Base-by-base conservation (phyloP, 2,888 invertebrate genomes). In the Ctena decussata region DNA sequence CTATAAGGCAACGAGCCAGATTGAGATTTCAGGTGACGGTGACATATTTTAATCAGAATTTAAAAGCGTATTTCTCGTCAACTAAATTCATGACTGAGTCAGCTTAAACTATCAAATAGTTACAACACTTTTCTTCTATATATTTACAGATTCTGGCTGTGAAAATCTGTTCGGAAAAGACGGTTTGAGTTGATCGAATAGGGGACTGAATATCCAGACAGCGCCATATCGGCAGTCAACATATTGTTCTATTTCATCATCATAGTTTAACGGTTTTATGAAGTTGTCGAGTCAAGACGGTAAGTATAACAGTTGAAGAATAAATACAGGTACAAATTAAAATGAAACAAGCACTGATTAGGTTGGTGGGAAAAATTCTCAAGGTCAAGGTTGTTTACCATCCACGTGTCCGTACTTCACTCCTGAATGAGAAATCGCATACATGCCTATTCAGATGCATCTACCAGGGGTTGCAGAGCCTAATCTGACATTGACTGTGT, bases 231-330 rank as follows among this genome's bases (percentile, higher is more conserved):
- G 86, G 86, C 90, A 82, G 80, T 76, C 65, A 83, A 80, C 71
- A 75, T 82, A 81, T 85, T 82, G 53, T 80, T 83, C 72, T 80
- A 77, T 74, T 80, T 76, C 65, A 35, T 65, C 65, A 65, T 41
- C 79, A 74, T 84, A 83, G 80, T 84, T 90, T 89, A 91, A 86
- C 91, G 91, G 91, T 92, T 94, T 93, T 94, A 94, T 94, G 94
- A 94, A 93, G 93, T 92, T 94, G 92, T 92, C 90, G 92, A 81
- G 90, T 91, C 85, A 84, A 87, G 89, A 93, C 93, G 93, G 94
- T 94, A 88, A 90, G 93, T 89, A 76, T 35, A 46, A 18, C 65
- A 11, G 57, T 57, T 24, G 3, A 27, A 6, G 24, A 24, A 27
- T 57, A 5, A 21, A 15, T 49, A 15, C 49, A n/a, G 21, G 71